phyloP scores from a whole-genome alignment of 37 sponge, comb jelly and placozoan species.

The Beroe ovata region DNA sequence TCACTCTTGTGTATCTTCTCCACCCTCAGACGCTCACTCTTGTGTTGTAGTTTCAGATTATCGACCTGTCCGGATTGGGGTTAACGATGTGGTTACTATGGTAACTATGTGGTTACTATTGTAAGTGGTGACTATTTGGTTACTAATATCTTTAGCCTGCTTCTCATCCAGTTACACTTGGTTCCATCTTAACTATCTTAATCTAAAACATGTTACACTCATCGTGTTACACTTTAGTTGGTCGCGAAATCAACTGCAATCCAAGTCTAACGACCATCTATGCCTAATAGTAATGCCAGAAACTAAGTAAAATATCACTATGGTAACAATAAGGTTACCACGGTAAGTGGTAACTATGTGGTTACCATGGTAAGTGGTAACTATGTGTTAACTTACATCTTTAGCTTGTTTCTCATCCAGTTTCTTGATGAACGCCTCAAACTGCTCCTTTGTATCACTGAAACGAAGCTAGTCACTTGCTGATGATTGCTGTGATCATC shows the following conservation, averaged over 20 bases:
- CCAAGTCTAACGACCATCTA: no score
- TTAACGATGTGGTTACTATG: not conserved
- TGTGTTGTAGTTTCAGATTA: constrained; percentile 6
- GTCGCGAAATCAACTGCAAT: no score
- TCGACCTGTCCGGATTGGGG: constrained; percentile 28
- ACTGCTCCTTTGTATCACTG: constrained; percentile 55
- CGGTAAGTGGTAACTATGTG: not conserved
- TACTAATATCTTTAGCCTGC: no score
- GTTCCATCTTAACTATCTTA: no score
- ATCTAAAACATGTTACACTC: no score
- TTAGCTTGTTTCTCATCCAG: constrained; percentile 66
- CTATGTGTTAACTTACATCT: constrained; percentile 5
- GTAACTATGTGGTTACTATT: not conserved
- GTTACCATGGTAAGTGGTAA: not conserved
- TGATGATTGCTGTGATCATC: no score
- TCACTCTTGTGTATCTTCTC: constrained; percentile 66
- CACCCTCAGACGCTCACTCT: constrained; percentile 3
- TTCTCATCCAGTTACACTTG: no score
- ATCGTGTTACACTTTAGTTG: no score
- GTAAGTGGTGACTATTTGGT: not conserved
- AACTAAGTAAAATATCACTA: no score
- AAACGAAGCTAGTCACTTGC: not conserved
- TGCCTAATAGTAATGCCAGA: no score
- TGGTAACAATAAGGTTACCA: not conserved
- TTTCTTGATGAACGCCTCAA: constrained; percentile 38